Evolutionary conservation across 1,140 invertebrate genomes (phyloP).

Genomic region (Steinernema feltiae): DNA sequence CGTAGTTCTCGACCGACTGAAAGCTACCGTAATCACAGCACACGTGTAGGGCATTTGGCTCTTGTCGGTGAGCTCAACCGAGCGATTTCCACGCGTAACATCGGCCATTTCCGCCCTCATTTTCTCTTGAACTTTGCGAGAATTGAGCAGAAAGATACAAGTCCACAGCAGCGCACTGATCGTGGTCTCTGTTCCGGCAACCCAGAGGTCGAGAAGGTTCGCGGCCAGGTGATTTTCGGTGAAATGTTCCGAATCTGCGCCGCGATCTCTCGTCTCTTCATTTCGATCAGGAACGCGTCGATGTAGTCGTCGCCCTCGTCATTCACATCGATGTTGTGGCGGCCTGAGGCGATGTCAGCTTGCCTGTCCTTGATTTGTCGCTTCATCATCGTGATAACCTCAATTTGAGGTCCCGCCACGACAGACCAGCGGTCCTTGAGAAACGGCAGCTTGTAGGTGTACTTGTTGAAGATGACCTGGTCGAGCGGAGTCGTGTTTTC

Average conservation of each 20-base stretch:
- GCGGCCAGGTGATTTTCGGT: no score
- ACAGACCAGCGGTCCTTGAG: background rate
- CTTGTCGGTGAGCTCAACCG: background rate
- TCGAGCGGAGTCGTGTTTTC: background rate
- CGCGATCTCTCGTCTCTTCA: background rate
- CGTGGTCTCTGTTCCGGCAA: no score
- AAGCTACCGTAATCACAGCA: background rate
- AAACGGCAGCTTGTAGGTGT: no score
- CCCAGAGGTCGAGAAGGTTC: no score
- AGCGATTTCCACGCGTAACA: background rate
- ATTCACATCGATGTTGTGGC: background rate
- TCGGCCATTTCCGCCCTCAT: slow-evolving; percentile 35
- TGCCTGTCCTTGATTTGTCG: background rate
- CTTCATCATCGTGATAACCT: background rate
- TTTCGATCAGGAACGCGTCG: background rate
- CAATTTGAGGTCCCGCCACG: background rate
- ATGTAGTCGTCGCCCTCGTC: background rate
- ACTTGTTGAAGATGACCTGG: background rate
- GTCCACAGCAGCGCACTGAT: slow-evolving; percentile 29
- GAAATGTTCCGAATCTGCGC: slow-evolving; percentile 24
- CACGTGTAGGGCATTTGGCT: background rate
- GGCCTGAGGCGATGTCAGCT: background rate
- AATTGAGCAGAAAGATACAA: slow-evolving; percentile 35
- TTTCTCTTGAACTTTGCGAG: slow-evolving; percentile 40
- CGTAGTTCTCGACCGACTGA: no score